phyloP scores from a whole-genome alignment of 2,113 vertebrate species.

The Picathartes gymnocephalus region DNA sequence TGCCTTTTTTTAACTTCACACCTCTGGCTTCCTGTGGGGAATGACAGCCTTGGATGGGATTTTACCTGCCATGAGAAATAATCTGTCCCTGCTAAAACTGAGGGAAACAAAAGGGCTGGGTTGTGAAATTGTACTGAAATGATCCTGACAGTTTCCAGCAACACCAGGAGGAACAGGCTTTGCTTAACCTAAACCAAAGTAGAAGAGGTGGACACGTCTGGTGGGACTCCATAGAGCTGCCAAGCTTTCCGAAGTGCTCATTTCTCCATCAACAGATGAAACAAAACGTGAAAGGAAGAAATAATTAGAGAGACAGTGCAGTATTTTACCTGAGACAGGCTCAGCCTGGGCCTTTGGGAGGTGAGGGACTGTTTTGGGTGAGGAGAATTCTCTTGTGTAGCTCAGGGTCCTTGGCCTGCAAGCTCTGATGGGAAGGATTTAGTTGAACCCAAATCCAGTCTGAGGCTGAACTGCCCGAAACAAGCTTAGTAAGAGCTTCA shows the following conservation, averaged over 20 bases:
- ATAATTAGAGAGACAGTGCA: fast-evolving
- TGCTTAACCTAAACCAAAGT: no score
- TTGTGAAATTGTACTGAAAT: not conserved
- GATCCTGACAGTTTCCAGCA: not conserved
- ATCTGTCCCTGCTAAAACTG: not conserved
- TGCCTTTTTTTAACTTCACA: not conserved
- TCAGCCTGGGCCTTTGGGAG: not conserved
- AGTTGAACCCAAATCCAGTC: not conserved
- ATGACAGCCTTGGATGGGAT: not conserved
- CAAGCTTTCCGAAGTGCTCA: not conserved
- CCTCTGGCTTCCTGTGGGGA: not conserved
- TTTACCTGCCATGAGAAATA: not conserved
- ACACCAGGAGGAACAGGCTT: not conserved
- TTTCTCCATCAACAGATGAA: not conserved
- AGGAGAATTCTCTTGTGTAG: not conserved
- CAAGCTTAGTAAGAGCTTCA: fast-evolving
- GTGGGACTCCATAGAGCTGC: not conserved
- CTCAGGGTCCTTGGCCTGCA: not conserved
- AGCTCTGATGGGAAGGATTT: not conserved
- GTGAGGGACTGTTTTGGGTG: fast-evolving
- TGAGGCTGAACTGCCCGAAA: not conserved
- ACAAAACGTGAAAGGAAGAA: not conserved
- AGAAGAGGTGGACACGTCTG: no score
- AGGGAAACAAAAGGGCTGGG: not conserved
- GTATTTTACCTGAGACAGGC: not conserved